Evolutionary conservation across 2,113 vertebrate species (phyloP), one percentile per base, ranked within the genome.

Genomic region (Hippoglossus stenolepis): DNA sequence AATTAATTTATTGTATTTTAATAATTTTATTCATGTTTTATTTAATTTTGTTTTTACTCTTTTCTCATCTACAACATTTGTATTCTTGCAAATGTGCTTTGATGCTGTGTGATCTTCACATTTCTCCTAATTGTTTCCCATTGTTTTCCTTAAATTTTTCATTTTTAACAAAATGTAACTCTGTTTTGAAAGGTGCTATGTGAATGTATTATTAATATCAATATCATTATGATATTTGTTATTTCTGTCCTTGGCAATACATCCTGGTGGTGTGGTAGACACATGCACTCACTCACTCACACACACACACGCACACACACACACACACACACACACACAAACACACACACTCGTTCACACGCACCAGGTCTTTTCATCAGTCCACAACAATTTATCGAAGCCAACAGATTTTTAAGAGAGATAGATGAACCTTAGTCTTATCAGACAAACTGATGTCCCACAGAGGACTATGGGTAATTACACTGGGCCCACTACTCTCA

Each of bases 381-480:
- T 61, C 35, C 57, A 53, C 5, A 10, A 59, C 10, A 21, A 67
- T 70, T 70, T 75, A 35, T 73, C 64, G 54, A 20, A 65, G 70
- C 66, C 40, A 60, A 64, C 60, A 31, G 79, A 85, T 77, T 80
- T 87, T 71, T 77, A 77, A 83, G 66, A 60, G 80, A 68, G 86
- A 85, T 83, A 75, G 23, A 80, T 83, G 63, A 78, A 75, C 74
- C 40, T 35, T 31, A 60, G 54, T 67, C 70, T 80, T 80, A 83
- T 88, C 70, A 78, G 77, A 68, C 15, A 5, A 80, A 75, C 77
- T 84, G 71, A 70, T 73, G 82, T 75, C 75, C 73, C 49, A 38
- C 58, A 71, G 64, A 83, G 70, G 78, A 75, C 73, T 76, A 15
- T 70, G 61, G 79, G 60, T 76, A 85, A 82, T 80, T 79, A 81